These are phyloP conservation scores for Plagodis dolabraria DNA, from an alignment of 2,888 invertebrate species.

Conservation along the genomic window DNA sequence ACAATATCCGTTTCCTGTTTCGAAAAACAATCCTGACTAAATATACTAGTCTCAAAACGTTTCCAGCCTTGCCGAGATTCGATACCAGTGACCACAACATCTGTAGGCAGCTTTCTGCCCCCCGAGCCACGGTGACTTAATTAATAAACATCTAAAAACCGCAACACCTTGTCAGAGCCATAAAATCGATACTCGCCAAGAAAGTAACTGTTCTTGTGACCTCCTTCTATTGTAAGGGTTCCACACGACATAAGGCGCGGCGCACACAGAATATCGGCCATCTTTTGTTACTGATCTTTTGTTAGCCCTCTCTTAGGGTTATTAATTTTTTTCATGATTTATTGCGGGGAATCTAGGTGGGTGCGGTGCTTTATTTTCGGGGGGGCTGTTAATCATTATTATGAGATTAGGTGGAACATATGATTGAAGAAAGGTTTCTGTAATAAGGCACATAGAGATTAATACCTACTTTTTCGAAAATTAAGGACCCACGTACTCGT, in stretches of 20 bases:
- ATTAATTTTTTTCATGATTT: constrained; percentile 52
- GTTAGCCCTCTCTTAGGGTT: constrained; percentile 42
- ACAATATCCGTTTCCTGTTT: too few species aligned
- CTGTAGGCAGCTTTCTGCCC: too few species aligned
- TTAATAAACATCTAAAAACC: too few species aligned
- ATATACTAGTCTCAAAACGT: too few species aligned
- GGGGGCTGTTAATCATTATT: constrained; percentile 27
- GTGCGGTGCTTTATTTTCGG: constrained; percentile 22
- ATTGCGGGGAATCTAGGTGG: constrained; percentile 37
- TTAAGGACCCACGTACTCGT: too few species aligned
- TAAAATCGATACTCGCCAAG: constrained; percentile 44
- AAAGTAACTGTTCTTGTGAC: constrained; percentile 52
- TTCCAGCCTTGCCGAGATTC: too few species aligned
- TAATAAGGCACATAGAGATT: too few species aligned
- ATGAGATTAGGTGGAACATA: background rate
- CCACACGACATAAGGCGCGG: constrained; percentile 28
- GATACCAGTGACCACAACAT: too few species aligned
- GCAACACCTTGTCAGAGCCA: constrained; percentile 10
- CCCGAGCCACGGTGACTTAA: too few species aligned
- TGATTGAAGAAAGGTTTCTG: too few species aligned
- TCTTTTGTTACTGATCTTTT: constrained; percentile 51
- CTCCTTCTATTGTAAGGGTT: constrained; percentile 51
- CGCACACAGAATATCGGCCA: constrained; percentile 47
- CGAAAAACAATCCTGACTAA: too few species aligned
- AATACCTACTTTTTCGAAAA: too few species aligned